Evolutionary conservation across 2,888 invertebrate genomes (phyloP).

Genomic region (Pegoplata infirma): DNA sequence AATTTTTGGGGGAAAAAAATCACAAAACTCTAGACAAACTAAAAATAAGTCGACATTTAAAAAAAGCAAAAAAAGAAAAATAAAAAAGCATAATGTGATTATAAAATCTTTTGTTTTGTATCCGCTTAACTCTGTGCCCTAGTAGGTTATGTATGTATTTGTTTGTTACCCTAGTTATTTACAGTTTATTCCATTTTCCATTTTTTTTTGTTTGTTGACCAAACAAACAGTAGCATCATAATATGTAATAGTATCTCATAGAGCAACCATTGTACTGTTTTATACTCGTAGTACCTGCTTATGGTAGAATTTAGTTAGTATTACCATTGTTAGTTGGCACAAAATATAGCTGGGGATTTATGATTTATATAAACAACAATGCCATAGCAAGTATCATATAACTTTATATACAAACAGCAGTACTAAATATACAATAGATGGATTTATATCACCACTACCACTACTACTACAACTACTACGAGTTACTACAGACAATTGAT

Average conservation of each 20-base stretch:
- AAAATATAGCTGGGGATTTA: constrained; percentile 43
- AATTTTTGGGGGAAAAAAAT: too few relatives aligned
- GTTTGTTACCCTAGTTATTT: neutral
- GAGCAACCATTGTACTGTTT: neutral
- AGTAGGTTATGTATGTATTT: neutral
- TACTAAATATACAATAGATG: neutral
- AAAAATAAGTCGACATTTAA: too few relatives aligned
- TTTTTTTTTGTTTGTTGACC: neutral
- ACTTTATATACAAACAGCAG: neutral
- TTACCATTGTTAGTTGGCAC: constrained; percentile 35
- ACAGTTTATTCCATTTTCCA: constrained; percentile 4
- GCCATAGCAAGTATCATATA: constrained; percentile 25
- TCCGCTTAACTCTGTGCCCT: neutral
- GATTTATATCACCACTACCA: neutral
- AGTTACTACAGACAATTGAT: constrained; percentile 44
- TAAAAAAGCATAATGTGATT: neutral
- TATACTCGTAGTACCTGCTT: constrained; percentile 30
- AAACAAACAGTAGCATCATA: too few relatives aligned
- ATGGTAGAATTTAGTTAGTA: constrained; percentile 24
- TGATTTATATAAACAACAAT: constrained; percentile 55
- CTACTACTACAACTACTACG: too few relatives aligned
- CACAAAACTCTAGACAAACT: too few relatives aligned
- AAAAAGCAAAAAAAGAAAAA: neutral
- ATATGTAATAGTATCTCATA: neutral
- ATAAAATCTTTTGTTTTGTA: neutral